Evolutionary conservation across 2,797 vertebrate genomes (phyloP).

Genomic region (Acanthurus tractus): DNA sequence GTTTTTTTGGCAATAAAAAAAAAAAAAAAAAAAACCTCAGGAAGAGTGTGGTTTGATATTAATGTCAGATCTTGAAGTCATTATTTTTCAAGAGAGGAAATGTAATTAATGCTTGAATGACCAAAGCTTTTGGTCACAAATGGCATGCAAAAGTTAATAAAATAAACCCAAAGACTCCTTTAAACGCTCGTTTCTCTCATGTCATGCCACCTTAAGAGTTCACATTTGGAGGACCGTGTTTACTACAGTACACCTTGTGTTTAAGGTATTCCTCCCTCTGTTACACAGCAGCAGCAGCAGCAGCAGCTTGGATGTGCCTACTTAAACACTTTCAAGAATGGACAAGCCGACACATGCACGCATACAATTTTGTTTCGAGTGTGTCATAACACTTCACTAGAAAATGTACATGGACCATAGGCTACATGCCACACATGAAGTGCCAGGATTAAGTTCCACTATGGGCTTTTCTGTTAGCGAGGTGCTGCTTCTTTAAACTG

Average conservation of each 20-base stretch:
- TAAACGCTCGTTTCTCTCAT: background rate
- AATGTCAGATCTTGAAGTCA: constrained; percentile 37
- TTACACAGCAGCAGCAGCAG: constrained; percentile 39
- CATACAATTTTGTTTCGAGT: constrained; percentile 78
- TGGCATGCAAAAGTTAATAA: constrained; percentile 11
- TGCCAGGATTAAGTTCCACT: constrained; percentile 60
- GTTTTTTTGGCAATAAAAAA: constrained; percentile 13
- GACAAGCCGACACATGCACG: constrained; percentile 78
- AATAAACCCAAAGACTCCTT: constrained; percentile 27
- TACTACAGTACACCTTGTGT: constrained; percentile 25
- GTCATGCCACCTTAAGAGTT: constrained; percentile 6
- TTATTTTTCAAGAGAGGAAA: too few relatives aligned
- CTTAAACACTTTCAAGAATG: constrained; percentile 69
- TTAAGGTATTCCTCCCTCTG: constrained; percentile 38
- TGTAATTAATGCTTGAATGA: constrained; percentile 31
- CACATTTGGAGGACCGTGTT: constrained; percentile 8
- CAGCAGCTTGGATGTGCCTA: constrained; percentile 59
- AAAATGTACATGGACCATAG: constrained; percentile 72
- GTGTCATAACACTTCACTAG: constrained; percentile 80
- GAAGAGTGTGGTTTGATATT: constrained; percentile 54
- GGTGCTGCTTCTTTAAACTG: constrained; percentile 18
- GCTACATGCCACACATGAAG: constrained; percentile 75
- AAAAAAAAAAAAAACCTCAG: constrained; percentile 36
- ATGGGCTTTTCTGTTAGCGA: constrained; percentile 46
- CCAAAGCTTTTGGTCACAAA: constrained; percentile 12